phyloP scores from a whole-genome alignment of 2,888 invertebrate species.

The Dicyrtoma fusca region DNA sequence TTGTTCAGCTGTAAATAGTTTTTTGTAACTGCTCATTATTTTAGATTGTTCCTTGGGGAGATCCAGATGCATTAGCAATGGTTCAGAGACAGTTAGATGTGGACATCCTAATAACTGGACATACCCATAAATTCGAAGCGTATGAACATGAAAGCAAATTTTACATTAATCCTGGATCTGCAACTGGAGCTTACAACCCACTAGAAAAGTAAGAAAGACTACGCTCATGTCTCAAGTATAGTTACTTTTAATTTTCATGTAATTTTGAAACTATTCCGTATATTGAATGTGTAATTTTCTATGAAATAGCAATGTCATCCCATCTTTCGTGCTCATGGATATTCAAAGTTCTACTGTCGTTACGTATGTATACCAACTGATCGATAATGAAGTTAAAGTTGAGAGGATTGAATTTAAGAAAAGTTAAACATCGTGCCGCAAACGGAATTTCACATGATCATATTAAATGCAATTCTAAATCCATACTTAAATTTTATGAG shows the following conservation, averaged over 20 bases:
- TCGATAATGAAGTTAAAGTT: conserved; percentile 98
- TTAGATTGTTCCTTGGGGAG: conserved; percentile 89
- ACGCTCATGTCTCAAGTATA: background rate
- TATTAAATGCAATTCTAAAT: too few relatives aligned
- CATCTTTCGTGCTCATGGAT: conserved; percentile 98
- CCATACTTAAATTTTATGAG: too few relatives aligned
- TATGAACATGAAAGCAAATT: conserved; percentile 98
- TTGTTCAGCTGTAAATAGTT: too few relatives aligned
- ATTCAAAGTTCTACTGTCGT: conserved; percentile 97
- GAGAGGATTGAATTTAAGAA: conserved; percentile 98
- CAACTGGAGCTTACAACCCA: conserved; percentile 96
- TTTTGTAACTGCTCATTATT: too few relatives aligned
- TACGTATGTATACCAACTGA: conserved; percentile 96
- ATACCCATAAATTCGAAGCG: conserved; percentile 97
- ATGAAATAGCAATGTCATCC: conserved; percentile 74
- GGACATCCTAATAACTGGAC: conserved; percentile 97
- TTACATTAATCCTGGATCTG: conserved; percentile 98
- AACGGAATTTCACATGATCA: too few relatives aligned
- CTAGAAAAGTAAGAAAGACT: conserved; percentile 72
- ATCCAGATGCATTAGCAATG: conserved; percentile 87
- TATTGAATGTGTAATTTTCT: conserved; percentile 42
- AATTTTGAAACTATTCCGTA: background rate
- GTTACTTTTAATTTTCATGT: background rate
- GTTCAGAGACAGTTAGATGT: conserved; percentile 97
- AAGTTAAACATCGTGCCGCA: conserved; percentile 39